Percentiles rank a stretch among this genome's conserved stretches.
These are phyloP conservation scores for Xestia c-nigrum DNA, from an alignment of 2,888 invertebrate genomes.

Conservation along the genomic window DNA sequence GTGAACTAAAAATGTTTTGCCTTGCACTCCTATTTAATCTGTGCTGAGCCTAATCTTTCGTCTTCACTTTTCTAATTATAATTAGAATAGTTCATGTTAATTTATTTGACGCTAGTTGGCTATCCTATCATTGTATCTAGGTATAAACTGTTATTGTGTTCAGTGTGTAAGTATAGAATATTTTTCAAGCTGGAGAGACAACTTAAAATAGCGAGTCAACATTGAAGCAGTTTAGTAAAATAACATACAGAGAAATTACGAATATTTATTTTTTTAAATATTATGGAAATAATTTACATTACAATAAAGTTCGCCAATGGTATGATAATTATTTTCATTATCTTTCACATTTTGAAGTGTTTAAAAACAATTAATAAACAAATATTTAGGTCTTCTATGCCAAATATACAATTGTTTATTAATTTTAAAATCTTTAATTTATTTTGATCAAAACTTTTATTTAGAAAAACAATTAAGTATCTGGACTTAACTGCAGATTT, in stretches of 20 bases:
- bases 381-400: constrained; percentile 10
- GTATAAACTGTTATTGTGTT: constrained; percentile 42
- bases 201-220: not conserved
- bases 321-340: constrained; percentile 6
- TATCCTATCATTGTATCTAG: constrained; percentile 49
- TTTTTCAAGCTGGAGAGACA: not conserved
- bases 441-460: not conserved
- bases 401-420: constrained; percentile 22
- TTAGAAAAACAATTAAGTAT: not conserved
- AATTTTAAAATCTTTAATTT: constrained; percentile 5
- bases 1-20: constrained; percentile 8
- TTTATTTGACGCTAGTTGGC: constrained; percentile 58
- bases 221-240: not conserved
- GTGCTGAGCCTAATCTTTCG: constrained; percentile 18
- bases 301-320: not conserved
- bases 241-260: not conserved
- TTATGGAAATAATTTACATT: not conserved
- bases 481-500: not conserved
- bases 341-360: constrained; percentile 29
- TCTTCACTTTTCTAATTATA: constrained; percentile 53
- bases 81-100: constrained; percentile 45
- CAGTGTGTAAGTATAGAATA: constrained; percentile 47
- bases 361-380: constrained; percentile 25
- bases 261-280: not conserved
- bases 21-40: not conserved